phyloP scores from a whole-genome alignment of 2,113 vertebrate genomes.

The Leuciscus idus region DNA sequence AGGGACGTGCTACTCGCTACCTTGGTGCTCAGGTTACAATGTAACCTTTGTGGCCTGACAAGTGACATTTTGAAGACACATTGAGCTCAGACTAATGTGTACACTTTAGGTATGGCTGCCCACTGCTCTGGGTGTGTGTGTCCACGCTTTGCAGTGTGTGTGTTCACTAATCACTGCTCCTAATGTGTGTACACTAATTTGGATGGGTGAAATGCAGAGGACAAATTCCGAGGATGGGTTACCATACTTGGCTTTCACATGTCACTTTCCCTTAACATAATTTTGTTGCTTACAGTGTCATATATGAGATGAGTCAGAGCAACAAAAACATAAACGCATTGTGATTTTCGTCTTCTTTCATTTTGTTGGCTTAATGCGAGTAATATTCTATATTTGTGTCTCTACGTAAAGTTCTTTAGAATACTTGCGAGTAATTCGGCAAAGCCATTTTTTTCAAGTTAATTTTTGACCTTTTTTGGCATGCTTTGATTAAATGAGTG shows the following conservation, averaged over 20 bases:
- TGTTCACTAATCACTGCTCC: too few relatives aligned
- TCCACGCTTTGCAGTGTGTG: too few relatives aligned
- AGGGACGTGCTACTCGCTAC: background rate
- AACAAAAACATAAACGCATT: background rate
- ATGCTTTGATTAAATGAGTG: too few relatives aligned
- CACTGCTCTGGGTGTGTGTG: too few relatives aligned
- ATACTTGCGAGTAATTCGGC: background rate
- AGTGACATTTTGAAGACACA: conserved; percentile 8
- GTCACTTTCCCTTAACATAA: too few relatives aligned
- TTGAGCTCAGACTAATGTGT: background rate
- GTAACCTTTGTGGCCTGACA: background rate
- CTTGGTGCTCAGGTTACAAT: conserved; percentile 3
- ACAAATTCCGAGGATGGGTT: too few relatives aligned
- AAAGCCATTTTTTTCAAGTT: background rate
- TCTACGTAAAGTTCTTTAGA: too few relatives aligned
- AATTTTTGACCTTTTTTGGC: background rate
- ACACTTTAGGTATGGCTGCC: background rate
- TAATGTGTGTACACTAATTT: too few relatives aligned
- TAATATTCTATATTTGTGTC: background rate
- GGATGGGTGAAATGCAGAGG: too few relatives aligned
- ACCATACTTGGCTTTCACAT: too few relatives aligned
- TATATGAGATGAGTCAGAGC: background rate
- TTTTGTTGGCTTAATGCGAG: background rate
- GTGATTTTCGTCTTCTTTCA: background rate
- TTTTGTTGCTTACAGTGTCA: background rate